These are phyloP conservation scores for Anolis apletophallus DNA, from an alignment of 2,797 vertebrate genomes.

Conservation along the genomic window DNA sequence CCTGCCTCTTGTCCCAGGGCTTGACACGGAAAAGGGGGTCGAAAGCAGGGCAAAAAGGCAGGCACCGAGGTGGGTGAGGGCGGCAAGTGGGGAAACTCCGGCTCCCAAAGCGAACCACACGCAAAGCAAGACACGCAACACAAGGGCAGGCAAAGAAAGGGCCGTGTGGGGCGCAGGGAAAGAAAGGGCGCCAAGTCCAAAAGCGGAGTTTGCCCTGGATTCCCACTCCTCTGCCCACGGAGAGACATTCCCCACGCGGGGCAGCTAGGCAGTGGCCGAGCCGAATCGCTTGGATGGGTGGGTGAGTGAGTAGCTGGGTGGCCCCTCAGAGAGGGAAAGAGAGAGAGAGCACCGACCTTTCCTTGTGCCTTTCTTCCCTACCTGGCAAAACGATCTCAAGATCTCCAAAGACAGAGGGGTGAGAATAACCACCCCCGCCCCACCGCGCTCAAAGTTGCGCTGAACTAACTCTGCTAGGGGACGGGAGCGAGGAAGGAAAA, in stretches of 20 bases:
- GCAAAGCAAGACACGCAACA: background rate
- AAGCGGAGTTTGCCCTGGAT: no score
- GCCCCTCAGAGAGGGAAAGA: no score
- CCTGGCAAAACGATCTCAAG: no score
- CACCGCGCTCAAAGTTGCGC: no score
- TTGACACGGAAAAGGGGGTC: background rate
- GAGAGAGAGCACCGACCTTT: no score
- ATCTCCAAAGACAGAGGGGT: no score
- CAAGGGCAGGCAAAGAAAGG: background rate
- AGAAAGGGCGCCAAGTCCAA: background rate
- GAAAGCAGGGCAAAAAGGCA: background rate
- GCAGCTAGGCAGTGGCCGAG: background rate
- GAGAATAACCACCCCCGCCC: no score
- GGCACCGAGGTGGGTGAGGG: no score
- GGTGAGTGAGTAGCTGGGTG: no score
- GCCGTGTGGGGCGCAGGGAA: background rate
- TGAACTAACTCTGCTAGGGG: no score
- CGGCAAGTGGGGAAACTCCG: background rate
- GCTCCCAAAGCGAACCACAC: background rate
- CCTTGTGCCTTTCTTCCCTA: no score
- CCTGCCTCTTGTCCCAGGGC: slow-evolving; percentile 8
- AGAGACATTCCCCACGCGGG: background rate
- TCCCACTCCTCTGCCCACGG: background rate
- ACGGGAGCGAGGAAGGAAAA: background rate
- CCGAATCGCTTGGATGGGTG: background rate